A percentile compares a stretch with the other conserved stretches of the same genome.
phyloP scores from a whole-genome alignment of 2,888 invertebrate species.

The Caenorhabditis auriculariae region DNA sequence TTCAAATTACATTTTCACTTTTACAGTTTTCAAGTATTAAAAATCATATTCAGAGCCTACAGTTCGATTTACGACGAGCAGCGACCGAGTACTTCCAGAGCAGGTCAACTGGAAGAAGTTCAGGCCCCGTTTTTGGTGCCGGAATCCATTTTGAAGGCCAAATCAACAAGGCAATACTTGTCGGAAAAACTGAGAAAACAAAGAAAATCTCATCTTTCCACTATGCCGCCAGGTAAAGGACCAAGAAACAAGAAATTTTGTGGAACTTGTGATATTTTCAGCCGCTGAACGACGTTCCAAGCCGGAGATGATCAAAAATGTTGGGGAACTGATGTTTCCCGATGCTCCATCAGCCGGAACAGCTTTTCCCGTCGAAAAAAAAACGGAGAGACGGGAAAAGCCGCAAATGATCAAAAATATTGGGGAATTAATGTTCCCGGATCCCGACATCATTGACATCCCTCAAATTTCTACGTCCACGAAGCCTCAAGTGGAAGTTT shows the following conservation, averaged over 20 bases:
- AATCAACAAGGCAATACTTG: slow-evolving; percentile 2
- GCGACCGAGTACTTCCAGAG: slow-evolving; percentile 18
- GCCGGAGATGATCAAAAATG: slow-evolving; percentile 1
- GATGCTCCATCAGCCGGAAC: slow-evolving; percentile 12
- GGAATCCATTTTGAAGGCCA: neutral
- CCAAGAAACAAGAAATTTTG: too few species aligned
- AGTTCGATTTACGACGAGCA: slow-evolving; percentile 15
- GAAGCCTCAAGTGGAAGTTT: too few species aligned
- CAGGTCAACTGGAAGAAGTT: slow-evolving; percentile 1
- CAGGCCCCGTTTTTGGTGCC: slow-evolving; percentile 15
- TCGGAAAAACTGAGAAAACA: slow-evolving; percentile 10
- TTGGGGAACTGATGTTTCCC: slow-evolving; percentile 22
- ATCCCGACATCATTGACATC: too few species aligned
- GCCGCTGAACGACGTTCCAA: too few species aligned
- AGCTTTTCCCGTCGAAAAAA: too few species aligned
- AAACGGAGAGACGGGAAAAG: too few species aligned
- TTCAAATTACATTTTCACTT: too few species aligned
- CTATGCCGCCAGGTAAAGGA: neutral
- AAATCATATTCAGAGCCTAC: too few species aligned
- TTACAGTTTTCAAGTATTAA: too few species aligned
- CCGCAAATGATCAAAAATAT: too few species aligned
- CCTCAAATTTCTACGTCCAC: too few species aligned
- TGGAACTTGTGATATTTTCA: neutral
- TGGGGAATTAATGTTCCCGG: too few species aligned
- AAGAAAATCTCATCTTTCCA: slow-evolving; percentile 13